Conservation (phyloP, 2,797 vertebrate genomes). For the Acomys russatus region DNA sequence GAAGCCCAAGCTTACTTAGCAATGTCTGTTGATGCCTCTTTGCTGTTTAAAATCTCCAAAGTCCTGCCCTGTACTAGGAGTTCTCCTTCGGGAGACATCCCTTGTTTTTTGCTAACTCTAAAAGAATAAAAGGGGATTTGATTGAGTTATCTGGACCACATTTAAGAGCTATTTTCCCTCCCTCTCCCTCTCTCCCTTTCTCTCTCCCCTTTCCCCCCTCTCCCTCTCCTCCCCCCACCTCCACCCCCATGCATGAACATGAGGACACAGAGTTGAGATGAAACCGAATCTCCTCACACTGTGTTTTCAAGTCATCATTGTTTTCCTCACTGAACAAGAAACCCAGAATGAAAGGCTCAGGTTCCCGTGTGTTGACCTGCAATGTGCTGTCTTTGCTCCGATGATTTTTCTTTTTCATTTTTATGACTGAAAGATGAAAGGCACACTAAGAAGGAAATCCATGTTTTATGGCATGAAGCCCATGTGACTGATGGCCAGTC, state of each 20-base stretch:
- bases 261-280: not conserved
- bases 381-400: not conserved
- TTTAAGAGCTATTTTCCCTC: not conserved
- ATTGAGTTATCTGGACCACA: not conserved
- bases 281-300: not conserved
- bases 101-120: not conserved
- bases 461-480: not conserved
- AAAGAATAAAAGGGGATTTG: not conserved
- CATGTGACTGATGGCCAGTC: rapidly evolving
- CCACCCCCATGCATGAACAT: too few relatives aligned
- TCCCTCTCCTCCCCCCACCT: not conserved
- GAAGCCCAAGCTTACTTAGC: not conserved
- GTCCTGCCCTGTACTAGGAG: not conserved
- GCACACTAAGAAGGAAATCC: not conserved
- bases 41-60: not conserved
- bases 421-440: not conserved
- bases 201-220: not conserved
- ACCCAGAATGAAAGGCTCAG: not conserved
- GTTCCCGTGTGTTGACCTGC: not conserved
- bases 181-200: not conserved
- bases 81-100: not conserved
- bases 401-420: not conserved
- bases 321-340: not conserved
- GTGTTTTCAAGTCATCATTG: not conserved
- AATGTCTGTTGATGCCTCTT: not conserved